Percentiles rank a stretch among this genome's conserved stretches.
These are phyloP conservation scores for Macropis europaea DNA, from an alignment of 2,888 invertebrate species.

Conservation along the genomic window DNA sequence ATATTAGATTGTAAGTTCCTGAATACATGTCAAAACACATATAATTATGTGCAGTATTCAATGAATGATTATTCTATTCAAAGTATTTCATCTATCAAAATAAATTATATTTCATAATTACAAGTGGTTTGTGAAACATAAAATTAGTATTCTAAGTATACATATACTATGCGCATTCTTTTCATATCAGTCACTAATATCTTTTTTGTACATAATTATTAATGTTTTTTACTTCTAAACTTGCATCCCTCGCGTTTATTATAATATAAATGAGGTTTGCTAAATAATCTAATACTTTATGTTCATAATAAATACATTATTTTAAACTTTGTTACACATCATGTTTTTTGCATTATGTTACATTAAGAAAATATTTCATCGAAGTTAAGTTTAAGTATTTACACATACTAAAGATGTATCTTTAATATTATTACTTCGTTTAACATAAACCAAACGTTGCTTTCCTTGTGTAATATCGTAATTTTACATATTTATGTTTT, in stretches of 20 bases:
- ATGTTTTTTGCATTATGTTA: background rate
- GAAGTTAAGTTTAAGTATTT: background rate
- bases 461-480: background rate
- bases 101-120: conserved; percentile 24
- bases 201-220: background rate
- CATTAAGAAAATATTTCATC: background rate
- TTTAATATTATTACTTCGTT: background rate
- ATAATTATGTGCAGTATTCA: background rate
- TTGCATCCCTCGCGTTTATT: background rate
- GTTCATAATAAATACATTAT: background rate
- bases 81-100: conserved; percentile 1
- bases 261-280: background rate
- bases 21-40: too few species aligned
- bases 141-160: conserved; percentile 1
- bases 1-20: too few species aligned
- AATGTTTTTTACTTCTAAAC: background rate
- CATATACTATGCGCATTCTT: background rate
- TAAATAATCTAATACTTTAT: background rate
- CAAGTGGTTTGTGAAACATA: background rate
- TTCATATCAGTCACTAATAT: background rate
- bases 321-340: background rate
- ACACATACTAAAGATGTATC: background rate
- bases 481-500: background rate
- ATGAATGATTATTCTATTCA: background rate
- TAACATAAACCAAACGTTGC: background rate